Evolutionary conservation across 2,888 invertebrate genomes (phyloP).

Genomic region (Hirudinaria manillensis): DNA sequence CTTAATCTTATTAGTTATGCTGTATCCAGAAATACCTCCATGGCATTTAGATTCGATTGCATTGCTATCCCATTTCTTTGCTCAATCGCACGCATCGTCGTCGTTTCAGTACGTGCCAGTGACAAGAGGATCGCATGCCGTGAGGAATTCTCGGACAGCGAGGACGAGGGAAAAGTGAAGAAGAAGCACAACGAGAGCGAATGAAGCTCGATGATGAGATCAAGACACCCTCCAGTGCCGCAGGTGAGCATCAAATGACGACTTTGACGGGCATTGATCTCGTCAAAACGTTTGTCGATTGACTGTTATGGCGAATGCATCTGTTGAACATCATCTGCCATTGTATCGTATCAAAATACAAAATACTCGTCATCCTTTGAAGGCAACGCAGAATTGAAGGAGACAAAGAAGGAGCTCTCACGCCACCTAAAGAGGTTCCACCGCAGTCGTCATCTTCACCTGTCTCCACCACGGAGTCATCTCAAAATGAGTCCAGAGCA

Average conservation of each 20-base stretch:
- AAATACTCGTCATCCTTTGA: no score
- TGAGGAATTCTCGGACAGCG: slow-evolving; percentile 73
- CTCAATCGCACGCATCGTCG: background rate
- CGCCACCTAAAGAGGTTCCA: background rate
- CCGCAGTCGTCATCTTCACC: background rate
- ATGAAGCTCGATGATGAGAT: slow-evolving; percentile 43
- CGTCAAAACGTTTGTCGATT: no score
- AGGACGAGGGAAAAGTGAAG: slow-evolving; percentile 69
- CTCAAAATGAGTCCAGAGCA: no score
- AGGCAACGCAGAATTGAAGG: no score
- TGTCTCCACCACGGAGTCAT: no score
- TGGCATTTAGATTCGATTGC: background rate
- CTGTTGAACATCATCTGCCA: no score
- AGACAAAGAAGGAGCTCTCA: background rate
- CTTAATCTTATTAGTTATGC: no score
- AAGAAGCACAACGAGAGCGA: slow-evolving; percentile 46
- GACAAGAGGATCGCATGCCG: slow-evolving; percentile 91
- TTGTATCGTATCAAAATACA: no score
- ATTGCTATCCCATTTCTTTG: background rate
- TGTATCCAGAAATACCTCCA: no score
- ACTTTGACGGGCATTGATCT: no score
- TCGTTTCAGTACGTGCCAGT: slow-evolving; percentile 56
- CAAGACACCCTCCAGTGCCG: slow-evolving; percentile 31
- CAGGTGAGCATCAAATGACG: slow-evolving; percentile 17
- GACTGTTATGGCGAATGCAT: no score